Evolutionary conservation across 1,140 invertebrate species (phyloP).

Genomic region (Acromyrmex echinatior): DNA sequence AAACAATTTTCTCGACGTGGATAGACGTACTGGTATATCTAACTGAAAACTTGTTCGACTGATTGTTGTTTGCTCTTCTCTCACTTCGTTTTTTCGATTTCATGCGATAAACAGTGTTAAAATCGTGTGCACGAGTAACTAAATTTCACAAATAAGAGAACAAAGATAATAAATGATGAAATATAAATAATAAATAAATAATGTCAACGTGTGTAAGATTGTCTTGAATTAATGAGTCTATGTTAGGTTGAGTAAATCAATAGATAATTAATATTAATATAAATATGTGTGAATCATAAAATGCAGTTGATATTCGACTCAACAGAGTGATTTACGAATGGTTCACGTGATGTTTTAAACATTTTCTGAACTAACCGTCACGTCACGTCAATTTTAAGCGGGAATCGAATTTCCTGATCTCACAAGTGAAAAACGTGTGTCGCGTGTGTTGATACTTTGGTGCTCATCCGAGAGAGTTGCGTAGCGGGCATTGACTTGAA

Average conservation of each 20-base stretch:
- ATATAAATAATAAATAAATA: not conserved
- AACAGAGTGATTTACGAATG: not conserved
- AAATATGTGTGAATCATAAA: not conserved
- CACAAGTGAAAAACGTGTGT: conserved; percentile 33
- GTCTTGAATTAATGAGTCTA: not conserved
- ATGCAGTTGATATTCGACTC: not conserved
- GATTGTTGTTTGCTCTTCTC: not conserved
- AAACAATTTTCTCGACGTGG: conserved; percentile 7
- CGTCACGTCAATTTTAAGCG: not conserved
- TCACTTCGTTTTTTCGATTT: not conserved
- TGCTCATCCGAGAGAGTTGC: conserved; percentile 44
- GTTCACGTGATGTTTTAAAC: not conserved
- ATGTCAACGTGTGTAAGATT: too few species aligned
- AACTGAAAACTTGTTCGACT: conserved; percentile 21
- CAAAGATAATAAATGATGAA: not conserved
- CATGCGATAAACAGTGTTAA: not conserved
- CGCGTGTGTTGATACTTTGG: conserved; percentile 33
- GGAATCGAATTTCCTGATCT: not conserved
- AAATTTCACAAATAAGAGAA: not conserved
- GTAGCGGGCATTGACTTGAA: conserved; percentile 57
- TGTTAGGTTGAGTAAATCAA: not conserved
- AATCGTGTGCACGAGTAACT: not conserved
- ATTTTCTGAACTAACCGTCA: not conserved
- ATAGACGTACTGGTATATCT: not conserved
- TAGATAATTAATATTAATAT: not conserved